Percentiles rank a stretch among this genome's conserved stretches.
phyloP scores from a whole-genome alignment of 2,797 vertebrate genomes.

The Sebastes matsubarae region DNA sequence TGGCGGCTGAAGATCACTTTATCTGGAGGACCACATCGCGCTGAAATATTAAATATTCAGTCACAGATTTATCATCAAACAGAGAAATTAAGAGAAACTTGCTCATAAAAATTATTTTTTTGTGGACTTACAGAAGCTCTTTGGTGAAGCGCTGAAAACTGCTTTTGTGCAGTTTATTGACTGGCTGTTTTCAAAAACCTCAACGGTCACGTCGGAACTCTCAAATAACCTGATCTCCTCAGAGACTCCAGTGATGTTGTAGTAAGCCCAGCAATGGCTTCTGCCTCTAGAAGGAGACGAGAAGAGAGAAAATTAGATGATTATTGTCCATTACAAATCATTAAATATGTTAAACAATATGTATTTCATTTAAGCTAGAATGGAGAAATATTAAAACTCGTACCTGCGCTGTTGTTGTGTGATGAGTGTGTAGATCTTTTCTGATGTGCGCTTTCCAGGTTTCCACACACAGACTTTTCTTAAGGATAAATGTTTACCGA shows the following conservation, averaged over 20 bases:
- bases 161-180: conserved; percentile 59
- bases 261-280: accelerated
- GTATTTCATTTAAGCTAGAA: background rate
- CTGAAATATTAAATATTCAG: conserved; percentile 53
- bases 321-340: background rate
- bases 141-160: conserved; percentile 49
- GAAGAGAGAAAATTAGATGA: background rate
- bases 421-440: conserved; percentile 45
- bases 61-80: background rate
- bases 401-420: background rate
- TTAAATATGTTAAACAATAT: background rate
- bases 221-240: accelerated
- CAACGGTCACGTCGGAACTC: accelerated
- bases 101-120: background rate
- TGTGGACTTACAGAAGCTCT: conserved; percentile 51
- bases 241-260: background rate
- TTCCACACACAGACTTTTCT: conserved; percentile 44
- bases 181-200: conserved; percentile 53
- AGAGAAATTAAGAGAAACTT: background rate
- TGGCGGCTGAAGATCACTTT: conserved; percentile 46
- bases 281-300: background rate
- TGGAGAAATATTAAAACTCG: too few species aligned
- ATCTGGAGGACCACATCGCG: conserved; percentile 68
- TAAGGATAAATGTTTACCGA: accelerated
- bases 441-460: conserved; percentile 27